A percentile compares a stretch with the other conserved stretches of the same genome.
Conservation (phyloP, 2,888 invertebrate genomes). For the Oasisia sp. region DNA sequence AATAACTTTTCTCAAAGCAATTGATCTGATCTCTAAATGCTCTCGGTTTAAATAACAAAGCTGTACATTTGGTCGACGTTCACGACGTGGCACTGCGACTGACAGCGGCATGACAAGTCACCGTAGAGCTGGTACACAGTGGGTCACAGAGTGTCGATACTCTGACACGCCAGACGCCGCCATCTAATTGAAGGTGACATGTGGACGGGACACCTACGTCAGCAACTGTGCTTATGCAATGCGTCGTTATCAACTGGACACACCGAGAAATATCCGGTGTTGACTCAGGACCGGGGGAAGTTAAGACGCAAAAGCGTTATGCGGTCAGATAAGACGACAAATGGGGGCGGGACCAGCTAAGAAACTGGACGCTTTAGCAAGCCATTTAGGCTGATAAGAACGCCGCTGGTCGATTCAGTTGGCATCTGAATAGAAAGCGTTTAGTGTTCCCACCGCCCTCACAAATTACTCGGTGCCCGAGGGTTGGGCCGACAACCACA, state of each 20-base stretch:
- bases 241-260: not conserved
- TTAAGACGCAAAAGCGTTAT: not conserved
- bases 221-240: not conserved
- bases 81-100: too few species aligned
- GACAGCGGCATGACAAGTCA: too few species aligned
- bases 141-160: not conserved
- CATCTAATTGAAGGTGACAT: not conserved
- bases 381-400: not conserved
- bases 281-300: slow-evolving; percentile 8
- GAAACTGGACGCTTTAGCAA: not conserved
- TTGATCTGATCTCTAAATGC: not conserved
- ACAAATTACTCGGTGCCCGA: not conserved
- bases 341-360: not conserved
- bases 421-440: not conserved
- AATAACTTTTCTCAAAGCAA: not conserved
- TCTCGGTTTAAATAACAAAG: not conserved
- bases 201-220: not conserved
- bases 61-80: not conserved
- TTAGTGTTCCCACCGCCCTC: not conserved
- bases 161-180: not conserved
- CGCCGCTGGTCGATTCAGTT: not conserved
- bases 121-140: not conserved
- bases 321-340: not conserved
- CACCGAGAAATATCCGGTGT: not conserved
- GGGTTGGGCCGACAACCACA: not conserved